Base-by-base conservation (phyloP, 1,140 invertebrate species). In the Drosophila ogumai region DNA sequence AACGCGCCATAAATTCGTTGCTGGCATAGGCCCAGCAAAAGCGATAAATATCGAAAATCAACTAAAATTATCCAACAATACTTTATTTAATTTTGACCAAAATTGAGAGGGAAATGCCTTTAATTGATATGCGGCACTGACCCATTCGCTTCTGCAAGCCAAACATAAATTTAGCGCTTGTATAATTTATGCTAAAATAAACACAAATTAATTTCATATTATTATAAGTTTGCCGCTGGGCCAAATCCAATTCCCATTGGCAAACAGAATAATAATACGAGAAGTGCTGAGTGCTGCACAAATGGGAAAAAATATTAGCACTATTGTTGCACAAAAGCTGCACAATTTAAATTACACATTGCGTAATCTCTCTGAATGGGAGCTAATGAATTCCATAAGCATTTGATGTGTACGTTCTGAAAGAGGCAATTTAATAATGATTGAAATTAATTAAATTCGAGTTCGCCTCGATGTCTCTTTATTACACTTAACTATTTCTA, bases 171-270 rank as follows among this genome's bases (percentile, higher is more conserved):
- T 74, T 58, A n/a, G 36, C 38, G 28, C 44, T 41, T 43, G 19
- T 31, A 80, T 77, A 90, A 71, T 90, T 77, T 88, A 84, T 90
- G 84, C 84, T 36, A 56, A 80, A 84, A 87, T 90, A 80, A 87
- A 87, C 84, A 87, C 64, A 75, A 90, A 81, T 90, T 90, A 90
- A 81, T 71, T 90, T 69, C 75, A 60, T 66, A 85, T 78, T 76
- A 67, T 76, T 69, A 61, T 73, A 54, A 55, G 58, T 78, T 77
- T 59, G 52, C 47, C 43, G 25, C 28, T 36, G 57, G 44, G 19
- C 34, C 54, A 57, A 60, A 54, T 54, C 52, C 36, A 74, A 66
- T 81, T 60, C 50, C 52, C 67, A 73, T 77, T 34, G 58, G 60
- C 59, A 47, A 43, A 43, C 41, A 50, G 34, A 50, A 59, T 58